Base-by-base conservation (phyloP, 2,888 invertebrate species). In the Cerceris ruficornis region DNA sequence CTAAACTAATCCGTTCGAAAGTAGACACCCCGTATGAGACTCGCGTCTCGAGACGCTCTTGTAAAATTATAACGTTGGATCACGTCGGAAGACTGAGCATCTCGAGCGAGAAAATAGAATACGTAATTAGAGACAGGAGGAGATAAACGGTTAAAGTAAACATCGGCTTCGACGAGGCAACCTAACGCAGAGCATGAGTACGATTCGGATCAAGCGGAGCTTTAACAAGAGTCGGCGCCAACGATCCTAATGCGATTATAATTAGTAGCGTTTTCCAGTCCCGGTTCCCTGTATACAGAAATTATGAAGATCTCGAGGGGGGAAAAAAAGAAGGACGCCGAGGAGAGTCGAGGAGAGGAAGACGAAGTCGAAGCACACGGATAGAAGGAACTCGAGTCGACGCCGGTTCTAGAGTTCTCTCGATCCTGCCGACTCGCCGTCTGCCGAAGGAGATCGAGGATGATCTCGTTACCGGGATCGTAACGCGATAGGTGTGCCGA, bases 381-480 rank as follows among this genome's bases (percentile, higher is more conserved):
- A 75, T 17, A 13, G 60, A 68, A 59, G 71, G 59, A 81, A 78
- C 75, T 78, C 73, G 64, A 76, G 69, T 76, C 58, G 83, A 71
- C 62, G 70, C 73, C 58, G 70, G 61, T 77, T 76, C 57, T 62
- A 54, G 73, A 59, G 70, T 75, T 74, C 76, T 80, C 77, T 74
- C 28, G 55, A 77, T 72, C 55, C 68, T 70, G 76, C 60, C 68
- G 74, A 57, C 60, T 71, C 61, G 58, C 28, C 54, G 43, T 59
- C 59, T 39, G 7, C 43, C 58, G 61, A 67, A 50, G 55, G 50
- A 54, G 75, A 82, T 71, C 77, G 68, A 80, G 64, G 79, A 83
- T 80, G 83, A 88, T 89, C 86, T 88, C 80, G 85, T 88, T 87
- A 84, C 79, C 71, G 74, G 64, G 82, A 83, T 85, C 75, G 82